These are phyloP conservation scores for Lemur catta DNA, from an alignment of 2,797 vertebrate species.

Conservation along the genomic window DNA sequence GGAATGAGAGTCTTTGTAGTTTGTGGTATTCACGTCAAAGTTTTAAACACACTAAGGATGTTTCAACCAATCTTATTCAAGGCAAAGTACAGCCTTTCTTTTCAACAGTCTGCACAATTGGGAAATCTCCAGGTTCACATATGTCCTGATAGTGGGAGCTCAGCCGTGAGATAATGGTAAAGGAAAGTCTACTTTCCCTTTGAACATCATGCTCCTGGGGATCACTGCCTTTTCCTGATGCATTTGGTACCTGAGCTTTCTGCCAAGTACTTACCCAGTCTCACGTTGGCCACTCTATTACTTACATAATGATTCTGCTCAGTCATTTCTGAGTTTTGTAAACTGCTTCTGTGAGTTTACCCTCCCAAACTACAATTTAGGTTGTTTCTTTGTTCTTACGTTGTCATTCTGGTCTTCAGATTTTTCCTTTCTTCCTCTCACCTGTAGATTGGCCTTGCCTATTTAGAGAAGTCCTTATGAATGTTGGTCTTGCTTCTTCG, in stretches of 20 bases:
- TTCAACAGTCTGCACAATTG: neutral
- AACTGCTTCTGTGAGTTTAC: neutral
- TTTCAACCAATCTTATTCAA: neutral
- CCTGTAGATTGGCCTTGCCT: neutral
- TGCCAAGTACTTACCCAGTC: neutral
- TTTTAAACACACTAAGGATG: conserved; percentile 1
- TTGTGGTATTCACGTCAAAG: conserved; percentile 16
- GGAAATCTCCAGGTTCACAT: neutral
- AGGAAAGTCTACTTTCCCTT: neutral
- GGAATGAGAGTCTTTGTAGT: conserved; percentile 14
- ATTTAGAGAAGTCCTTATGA: conserved; percentile 2
- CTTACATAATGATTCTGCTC: neutral
- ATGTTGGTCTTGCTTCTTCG: neutral
- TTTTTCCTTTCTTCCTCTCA: neutral
- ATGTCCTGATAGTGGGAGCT: neutral
- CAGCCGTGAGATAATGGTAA: neutral
- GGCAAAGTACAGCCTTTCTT: neutral
- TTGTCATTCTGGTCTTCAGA: neutral
- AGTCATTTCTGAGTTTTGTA: conserved; percentile 47
- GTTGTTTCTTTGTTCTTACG: neutral
- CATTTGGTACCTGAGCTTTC: neutral
- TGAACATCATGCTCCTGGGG: conserved; percentile 8
- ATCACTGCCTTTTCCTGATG: conserved; percentile 31
- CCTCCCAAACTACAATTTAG: neutral
- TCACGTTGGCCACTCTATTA: neutral